These are phyloP conservation scores for Lysiphlebus fabarum DNA, from an alignment of 1,140 invertebrate genomes.

Conservation along the genomic window DNA sequence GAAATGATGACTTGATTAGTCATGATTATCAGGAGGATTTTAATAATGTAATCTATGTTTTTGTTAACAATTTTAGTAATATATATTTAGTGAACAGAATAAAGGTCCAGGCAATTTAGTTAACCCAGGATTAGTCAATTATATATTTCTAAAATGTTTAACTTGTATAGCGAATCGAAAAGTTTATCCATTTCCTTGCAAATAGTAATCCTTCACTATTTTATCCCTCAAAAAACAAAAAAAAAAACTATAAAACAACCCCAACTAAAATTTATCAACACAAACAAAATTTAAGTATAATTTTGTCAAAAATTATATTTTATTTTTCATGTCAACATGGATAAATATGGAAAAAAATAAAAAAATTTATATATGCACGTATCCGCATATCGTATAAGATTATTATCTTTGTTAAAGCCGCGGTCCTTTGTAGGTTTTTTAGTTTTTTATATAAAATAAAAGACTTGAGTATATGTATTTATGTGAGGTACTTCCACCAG, in stretches of 20 bases:
- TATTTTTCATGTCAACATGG: slow-evolving; percentile 25
- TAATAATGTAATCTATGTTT: slow-evolving; percentile 53
- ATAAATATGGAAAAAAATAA: slow-evolving; percentile 19
- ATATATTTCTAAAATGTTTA: too few species aligned
- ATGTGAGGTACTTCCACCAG: slow-evolving; percentile 43
- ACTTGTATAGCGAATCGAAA: too few species aligned
- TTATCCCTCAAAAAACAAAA: too few species aligned
- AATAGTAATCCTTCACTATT: too few species aligned
- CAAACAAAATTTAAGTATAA: too few species aligned
- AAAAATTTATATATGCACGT: slow-evolving; percentile 50
- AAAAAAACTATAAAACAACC: background rate
- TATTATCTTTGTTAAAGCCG: slow-evolving; percentile 45
- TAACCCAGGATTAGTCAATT: slow-evolving; percentile 54
- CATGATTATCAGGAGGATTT: slow-evolving; percentile 24
- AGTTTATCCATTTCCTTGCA: too few species aligned
- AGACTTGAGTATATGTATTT: slow-evolving; percentile 47
- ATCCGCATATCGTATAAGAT: slow-evolving; percentile 53
- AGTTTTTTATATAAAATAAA: slow-evolving; percentile 36
- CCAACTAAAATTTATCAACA: too few species aligned
- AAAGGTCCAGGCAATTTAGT: slow-evolving; percentile 52
- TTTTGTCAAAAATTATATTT: too few species aligned
- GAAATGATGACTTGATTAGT: slow-evolving; percentile 14
- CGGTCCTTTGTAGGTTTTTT: slow-evolving; percentile 51
- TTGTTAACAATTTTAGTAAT: slow-evolving; percentile 31
- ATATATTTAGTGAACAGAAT: slow-evolving; percentile 29